phyloP scores from a whole-genome alignment of 2,113 vertebrate species.

The Trichomycterus rosablanca region DNA sequence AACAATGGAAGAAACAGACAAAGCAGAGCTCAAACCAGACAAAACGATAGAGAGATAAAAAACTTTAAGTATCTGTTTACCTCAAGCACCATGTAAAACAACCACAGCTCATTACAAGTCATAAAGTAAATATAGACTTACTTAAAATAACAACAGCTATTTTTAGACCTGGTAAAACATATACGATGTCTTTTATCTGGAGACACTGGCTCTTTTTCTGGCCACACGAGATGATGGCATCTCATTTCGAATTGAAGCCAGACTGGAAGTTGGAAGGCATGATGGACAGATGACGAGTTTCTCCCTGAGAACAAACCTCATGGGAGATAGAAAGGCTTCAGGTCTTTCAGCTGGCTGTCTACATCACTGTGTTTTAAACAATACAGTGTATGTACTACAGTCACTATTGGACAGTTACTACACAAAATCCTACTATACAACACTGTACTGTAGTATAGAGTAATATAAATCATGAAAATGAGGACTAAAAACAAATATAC shows the following conservation, averaged over 20 bases:
- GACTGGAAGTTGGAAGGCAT: slow-evolving; percentile 8
- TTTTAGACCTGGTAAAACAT: slow-evolving; percentile 16
- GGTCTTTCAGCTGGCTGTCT: slow-evolving; percentile 51
- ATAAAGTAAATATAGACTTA: too few relatives aligned
- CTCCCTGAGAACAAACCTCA: slow-evolving; percentile 25
- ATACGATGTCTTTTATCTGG: slow-evolving; percentile 44
- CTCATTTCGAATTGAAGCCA: slow-evolving; percentile 10
- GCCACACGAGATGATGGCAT: slow-evolving; percentile 20
- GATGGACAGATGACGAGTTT: slow-evolving; percentile 26
- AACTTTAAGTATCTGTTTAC: slow-evolving; percentile 40
- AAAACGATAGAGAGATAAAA: slow-evolving; percentile 26
- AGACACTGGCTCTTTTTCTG: slow-evolving; percentile 33
- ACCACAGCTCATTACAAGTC: too few relatives aligned
- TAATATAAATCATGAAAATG: too few relatives aligned
- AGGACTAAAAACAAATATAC: too few relatives aligned
- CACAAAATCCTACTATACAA: too few relatives aligned
- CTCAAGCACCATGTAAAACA: not conserved
- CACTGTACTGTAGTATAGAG: too few relatives aligned
- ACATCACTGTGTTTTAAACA: slow-evolving; percentile 47
- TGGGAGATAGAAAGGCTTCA: slow-evolving; percentile 15
- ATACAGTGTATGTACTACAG: not conserved
- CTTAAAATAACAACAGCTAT: not conserved
- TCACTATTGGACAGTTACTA: too few relatives aligned
- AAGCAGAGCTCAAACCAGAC: slow-evolving; percentile 42
- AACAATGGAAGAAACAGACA: slow-evolving; percentile 40